Conservation (phyloP, 2,888 invertebrate genomes). For the Brenthis ino region DNA sequence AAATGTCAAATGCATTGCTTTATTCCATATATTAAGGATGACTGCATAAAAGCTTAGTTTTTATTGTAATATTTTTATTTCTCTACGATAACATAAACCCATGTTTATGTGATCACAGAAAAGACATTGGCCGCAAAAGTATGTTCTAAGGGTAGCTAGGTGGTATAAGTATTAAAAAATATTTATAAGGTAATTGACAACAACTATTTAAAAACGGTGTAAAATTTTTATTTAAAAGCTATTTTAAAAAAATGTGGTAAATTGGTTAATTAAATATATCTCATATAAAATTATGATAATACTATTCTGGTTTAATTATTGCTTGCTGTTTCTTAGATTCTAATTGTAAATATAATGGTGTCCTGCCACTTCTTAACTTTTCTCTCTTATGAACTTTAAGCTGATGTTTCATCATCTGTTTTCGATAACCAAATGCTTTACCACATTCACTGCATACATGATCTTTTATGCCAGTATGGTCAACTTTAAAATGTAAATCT, state of each 20-base stretch:
- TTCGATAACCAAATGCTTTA: slow-evolving; percentile 70
- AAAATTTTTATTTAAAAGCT: slow-evolving; percentile 3
- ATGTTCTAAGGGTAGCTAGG: no score
- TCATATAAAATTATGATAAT: not conserved
- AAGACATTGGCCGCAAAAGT: no score
- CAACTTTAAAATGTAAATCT: slow-evolving; percentile 68
- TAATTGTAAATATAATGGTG: slow-evolving; percentile 66
- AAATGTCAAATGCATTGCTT: no score
- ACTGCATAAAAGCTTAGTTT: no score
- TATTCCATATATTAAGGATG: no score
- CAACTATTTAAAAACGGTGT: not conserved
- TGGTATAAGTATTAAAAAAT: no score
- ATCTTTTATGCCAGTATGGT: slow-evolving; percentile 68
- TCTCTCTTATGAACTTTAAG: slow-evolving; percentile 69
- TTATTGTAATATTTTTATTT: no score
- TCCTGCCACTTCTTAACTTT: slow-evolving; percentile 63
- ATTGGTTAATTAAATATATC: not conserved
- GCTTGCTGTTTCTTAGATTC: slow-evolving; percentile 53
- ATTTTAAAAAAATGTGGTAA: not conserved
- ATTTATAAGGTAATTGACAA: no score
- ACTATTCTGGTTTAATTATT: slow-evolving; percentile 5
- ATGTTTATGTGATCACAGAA: no score
- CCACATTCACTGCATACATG: slow-evolving; percentile 68
- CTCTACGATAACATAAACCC: no score
- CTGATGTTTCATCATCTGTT: slow-evolving; percentile 76